Percentiles rank a stretch among this genome's conserved stretches.
Conservation (phyloP, 2,888 invertebrate genomes). For the Anthrax anthrax region DNA sequence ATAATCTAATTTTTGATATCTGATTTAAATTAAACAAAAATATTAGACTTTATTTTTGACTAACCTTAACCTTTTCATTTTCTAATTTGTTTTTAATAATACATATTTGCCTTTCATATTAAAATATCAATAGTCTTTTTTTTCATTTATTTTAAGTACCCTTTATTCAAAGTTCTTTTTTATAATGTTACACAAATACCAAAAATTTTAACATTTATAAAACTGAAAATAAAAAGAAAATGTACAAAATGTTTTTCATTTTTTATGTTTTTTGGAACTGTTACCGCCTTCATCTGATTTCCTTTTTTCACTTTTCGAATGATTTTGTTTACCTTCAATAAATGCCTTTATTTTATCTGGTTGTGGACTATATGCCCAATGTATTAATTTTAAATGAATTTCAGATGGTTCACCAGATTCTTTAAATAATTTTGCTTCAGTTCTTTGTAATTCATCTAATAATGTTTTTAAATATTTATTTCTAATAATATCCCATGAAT, state of each 20-base stretch:
- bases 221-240: too few species aligned
- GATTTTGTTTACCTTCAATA: slow-evolving; percentile 19
- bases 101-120: too few species aligned
- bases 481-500: slow-evolving; percentile 63
- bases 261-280: slow-evolving; percentile 17
- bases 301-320: slow-evolving; percentile 28
- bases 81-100: too few species aligned
- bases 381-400: slow-evolving; percentile 50
- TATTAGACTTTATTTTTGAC: too few species aligned
- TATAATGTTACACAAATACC: too few species aligned
- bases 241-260: neutral
- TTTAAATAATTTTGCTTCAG: slow-evolving; percentile 45
- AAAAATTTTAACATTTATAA: too few species aligned
- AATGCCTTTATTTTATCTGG: slow-evolving; percentile 49
- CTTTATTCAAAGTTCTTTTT: too few species aligned
- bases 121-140: too few species aligned
- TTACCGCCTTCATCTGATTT: slow-evolving; percentile 25
- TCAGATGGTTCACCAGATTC: slow-evolving; percentile 51
- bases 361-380: slow-evolving; percentile 67
- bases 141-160: too few species aligned
- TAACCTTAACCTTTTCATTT: too few species aligned
- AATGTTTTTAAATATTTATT: slow-evolving; percentile 47
- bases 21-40: too few species aligned
- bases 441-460: slow-evolving; percentile 42
- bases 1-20: too few species aligned